Percentiles rank a stretch among this genome's conserved stretches.
Evolutionary conservation across 2,888 invertebrate genomes (phyloP).

Genomic region (Acleris cristana): DNA sequence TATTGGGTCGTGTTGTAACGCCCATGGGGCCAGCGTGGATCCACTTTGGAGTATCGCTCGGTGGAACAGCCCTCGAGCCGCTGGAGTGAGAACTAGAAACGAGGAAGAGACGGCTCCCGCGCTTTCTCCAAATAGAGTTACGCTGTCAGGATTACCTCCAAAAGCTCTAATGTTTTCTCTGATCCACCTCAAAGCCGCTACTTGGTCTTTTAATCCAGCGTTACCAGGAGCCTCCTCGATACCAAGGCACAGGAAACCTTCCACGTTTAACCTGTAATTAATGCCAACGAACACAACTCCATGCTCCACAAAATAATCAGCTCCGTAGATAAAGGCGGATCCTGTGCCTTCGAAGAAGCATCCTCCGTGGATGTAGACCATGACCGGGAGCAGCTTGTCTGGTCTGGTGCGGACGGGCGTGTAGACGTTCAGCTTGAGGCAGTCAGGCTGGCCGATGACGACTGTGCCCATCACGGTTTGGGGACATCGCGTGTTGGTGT

Average conservation of each 20-base stretch:
- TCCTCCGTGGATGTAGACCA: conserved; percentile 87
- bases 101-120: conserved; percentile 75
- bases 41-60: conserved; percentile 74
- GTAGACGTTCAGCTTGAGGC: conserved; percentile 71
- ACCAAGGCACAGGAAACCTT: conserved; percentile 86
- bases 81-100: conserved; percentile 63
- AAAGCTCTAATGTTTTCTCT: conserved; percentile 68
- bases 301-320: conserved; percentile 83
- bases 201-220: conserved; percentile 83
- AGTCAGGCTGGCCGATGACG: conserved; percentile 64
- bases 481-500: conserved; percentile 72
- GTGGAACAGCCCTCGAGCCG: conserved; percentile 70
- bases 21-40: conserved; percentile 71
- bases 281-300: conserved; percentile 84
- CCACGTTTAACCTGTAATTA: conserved; percentile 83
- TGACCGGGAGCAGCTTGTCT: conserved; percentile 74
- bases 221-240: conserved; percentile 86
- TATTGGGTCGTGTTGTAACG: conserved; percentile 67
- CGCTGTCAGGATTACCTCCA: conserved; percentile 70
- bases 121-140: conserved; percentile 76
- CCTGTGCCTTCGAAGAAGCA: conserved; percentile 85
- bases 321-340: conserved; percentile 83
- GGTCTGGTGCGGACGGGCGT: conserved; percentile 54
- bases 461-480: conserved; percentile 60
- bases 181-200: conserved; percentile 73